These are phyloP conservation scores for Tetrax tetrax DNA, from an alignment of 2,113 vertebrate genomes.

Conservation along the genomic window DNA sequence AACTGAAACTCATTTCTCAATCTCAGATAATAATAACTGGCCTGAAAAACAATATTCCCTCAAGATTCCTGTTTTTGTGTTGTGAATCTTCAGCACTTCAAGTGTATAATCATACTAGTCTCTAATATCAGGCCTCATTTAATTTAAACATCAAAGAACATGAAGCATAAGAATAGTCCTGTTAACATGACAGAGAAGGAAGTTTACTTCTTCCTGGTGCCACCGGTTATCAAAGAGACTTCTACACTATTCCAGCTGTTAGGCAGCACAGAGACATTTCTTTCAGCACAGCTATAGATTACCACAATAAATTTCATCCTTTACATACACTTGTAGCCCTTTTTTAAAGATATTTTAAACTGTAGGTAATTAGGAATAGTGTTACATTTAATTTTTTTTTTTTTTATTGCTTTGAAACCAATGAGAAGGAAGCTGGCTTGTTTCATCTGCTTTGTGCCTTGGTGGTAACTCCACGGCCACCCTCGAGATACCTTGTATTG, in stretches of 20 bases:
- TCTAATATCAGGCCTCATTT: not conserved
- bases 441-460: not conserved
- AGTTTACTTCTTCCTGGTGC: not conserved
- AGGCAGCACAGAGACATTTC: not conserved
- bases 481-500: not conserved
- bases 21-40: not conserved
- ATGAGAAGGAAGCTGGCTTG: not conserved
- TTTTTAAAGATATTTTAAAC: not conserved
- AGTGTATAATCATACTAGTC: not conserved
- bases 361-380: not conserved
- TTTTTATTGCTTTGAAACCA: not conserved
- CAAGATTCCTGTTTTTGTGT: not conserved
- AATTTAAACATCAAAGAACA: not conserved
- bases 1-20: not conserved
- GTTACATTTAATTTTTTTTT: not conserved
- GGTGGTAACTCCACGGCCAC: not conserved
- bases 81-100: not conserved
- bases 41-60: not conserved
- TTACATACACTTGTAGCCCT: not conserved
- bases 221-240: not conserved
- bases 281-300: not conserved
- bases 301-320: not conserved
- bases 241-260: not conserved
- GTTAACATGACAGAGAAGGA: not conserved
- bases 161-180: not conserved